These are phyloP conservation scores for Cervus canadensis DNA, from an alignment of 2,113 vertebrate species.

Conservation along the genomic window DNA sequence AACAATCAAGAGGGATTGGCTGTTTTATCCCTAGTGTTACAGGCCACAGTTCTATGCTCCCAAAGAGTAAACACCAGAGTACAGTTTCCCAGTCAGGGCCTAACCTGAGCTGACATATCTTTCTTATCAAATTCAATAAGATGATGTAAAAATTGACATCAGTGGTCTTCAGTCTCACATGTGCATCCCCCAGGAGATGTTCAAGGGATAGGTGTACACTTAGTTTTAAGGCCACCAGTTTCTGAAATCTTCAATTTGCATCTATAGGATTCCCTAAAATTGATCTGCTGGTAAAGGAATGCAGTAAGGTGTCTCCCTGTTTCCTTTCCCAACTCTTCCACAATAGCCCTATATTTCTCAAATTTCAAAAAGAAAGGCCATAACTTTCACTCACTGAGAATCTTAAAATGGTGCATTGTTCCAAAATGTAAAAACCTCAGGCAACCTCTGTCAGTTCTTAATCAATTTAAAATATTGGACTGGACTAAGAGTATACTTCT, in stretches of 20 bases:
- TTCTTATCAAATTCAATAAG: not conserved
- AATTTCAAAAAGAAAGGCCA: not conserved
- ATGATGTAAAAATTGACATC: not conserved
- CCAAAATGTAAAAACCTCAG: not conserved
- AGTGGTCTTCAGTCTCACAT: not conserved
- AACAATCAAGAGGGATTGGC: not conserved
- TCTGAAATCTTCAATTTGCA: slow-evolving; percentile 7
- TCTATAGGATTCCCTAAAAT: not conserved
- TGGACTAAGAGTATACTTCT: not conserved
- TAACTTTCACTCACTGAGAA: not conserved
- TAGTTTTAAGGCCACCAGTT: not conserved
- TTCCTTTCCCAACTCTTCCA: not conserved
- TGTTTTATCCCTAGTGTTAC: not conserved
- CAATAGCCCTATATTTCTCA: not conserved
- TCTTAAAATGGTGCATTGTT: not conserved
- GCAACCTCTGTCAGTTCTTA: not conserved
- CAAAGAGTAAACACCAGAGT: not conserved
- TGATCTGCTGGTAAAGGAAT: not conserved
- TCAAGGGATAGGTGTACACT: not conserved
- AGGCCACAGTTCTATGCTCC: not conserved
- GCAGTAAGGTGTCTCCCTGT: not conserved
- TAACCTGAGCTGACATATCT: not conserved
- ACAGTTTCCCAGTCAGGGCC: not conserved
- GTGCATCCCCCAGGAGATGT: not conserved
- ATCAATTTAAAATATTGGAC: not conserved